These are phyloP conservation scores for Hippopotamus amphibius DNA, from an alignment of 2,113 vertebrate genomes.

Conservation along the genomic window DNA sequence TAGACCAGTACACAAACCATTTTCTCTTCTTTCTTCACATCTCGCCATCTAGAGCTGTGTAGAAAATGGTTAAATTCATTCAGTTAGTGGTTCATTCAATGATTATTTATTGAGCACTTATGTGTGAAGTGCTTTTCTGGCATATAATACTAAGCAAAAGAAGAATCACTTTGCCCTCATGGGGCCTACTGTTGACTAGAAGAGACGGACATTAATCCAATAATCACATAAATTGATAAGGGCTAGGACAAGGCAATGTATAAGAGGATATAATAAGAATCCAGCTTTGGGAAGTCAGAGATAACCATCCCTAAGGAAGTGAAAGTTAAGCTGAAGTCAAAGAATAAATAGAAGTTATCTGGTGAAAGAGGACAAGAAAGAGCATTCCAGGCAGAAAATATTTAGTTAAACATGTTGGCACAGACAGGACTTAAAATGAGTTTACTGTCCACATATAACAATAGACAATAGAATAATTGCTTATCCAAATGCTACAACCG, in stretches of 20 bases:
- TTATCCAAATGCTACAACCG: neutral
- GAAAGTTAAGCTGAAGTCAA: neutral
- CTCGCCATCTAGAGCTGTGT: neutral
- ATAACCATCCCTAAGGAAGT: neutral
- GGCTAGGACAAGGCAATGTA: neutral
- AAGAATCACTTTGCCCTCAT: neutral
- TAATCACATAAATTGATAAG: neutral
- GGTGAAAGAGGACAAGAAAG: neutral
- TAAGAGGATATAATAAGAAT: neutral
- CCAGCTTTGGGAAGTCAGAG: neutral
- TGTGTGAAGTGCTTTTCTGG: neutral
- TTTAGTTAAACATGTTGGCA: constrained; percentile 3
- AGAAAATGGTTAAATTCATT: constrained; percentile 5
- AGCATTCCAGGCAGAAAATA: neutral
- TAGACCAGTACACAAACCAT: neutral
- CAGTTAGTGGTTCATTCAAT: neutral
- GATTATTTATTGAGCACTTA: constrained; percentile 13
- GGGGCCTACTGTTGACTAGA: neutral
- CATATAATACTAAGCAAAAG: neutral
- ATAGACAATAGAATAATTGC: constrained; percentile 32
- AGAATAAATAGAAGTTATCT: neutral
- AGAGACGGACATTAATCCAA: neutral
- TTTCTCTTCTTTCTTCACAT: neutral
- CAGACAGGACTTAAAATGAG: neutral
- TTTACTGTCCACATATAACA: constrained; percentile 29